Conservation (phyloP, 1,140 invertebrate species). For the Cepaea nemoralis region DNA sequence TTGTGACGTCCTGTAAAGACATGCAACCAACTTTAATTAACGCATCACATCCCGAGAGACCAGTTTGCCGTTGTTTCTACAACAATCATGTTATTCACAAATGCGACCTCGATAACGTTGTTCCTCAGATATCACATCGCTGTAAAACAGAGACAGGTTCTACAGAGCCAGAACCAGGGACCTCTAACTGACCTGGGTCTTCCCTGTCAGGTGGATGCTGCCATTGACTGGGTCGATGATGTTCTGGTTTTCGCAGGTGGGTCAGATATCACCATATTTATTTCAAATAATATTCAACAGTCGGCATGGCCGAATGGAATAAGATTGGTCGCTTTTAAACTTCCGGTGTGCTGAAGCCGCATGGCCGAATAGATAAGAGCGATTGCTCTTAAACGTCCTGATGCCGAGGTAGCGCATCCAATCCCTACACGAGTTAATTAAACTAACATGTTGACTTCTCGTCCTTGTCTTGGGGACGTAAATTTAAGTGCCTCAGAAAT, state of each 20-base stretch:
- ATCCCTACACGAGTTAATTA: too few relatives aligned
- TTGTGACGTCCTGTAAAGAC: neutral
- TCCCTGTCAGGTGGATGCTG: neutral
- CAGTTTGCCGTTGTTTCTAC: neutral
- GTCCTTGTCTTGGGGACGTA: too few relatives aligned
- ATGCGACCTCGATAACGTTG: too few relatives aligned
- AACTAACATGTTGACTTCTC: too few relatives aligned
- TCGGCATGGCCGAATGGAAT: too few relatives aligned
- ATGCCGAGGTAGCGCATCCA: neutral
- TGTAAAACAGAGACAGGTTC: neutral
- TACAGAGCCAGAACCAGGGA: neutral
- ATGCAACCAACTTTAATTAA: neutral
- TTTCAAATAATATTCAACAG: too few relatives aligned
- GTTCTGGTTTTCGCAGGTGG: slow-evolving; percentile 3
- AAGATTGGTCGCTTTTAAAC: too few relatives aligned
- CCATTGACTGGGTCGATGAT: neutral
- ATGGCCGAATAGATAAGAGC: too few relatives aligned
- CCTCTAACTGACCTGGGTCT: neutral
- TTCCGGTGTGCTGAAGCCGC: too few relatives aligned
- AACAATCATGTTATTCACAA: neutral
- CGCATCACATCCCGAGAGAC: neutral
- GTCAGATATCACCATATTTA: too few relatives aligned
- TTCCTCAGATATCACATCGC: neutral
- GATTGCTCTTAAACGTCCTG: too few relatives aligned
- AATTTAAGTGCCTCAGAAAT: too few relatives aligned